A percentile compares a stretch with the other conserved stretches of the same genome.
Evolutionary conservation across 2,888 invertebrate species (phyloP).

Genomic region (Muscina levida): DNA sequence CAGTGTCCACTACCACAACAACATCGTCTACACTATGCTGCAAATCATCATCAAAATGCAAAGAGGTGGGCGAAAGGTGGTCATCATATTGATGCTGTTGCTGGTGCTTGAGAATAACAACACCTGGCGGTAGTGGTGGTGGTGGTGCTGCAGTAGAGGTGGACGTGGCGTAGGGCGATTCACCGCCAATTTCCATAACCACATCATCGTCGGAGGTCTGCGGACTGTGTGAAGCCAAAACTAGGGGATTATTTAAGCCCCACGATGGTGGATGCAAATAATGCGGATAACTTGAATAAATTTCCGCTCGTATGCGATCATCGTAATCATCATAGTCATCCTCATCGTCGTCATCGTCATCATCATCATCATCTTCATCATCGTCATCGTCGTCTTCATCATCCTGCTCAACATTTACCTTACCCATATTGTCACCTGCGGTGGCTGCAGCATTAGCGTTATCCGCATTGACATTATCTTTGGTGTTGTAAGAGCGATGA

Average conservation of each 20-base stretch:
- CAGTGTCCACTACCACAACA: conserved; percentile 72
- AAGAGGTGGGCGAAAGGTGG: conserved; percentile 53
- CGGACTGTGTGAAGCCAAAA: conserved; percentile 80
- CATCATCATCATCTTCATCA: conserved; percentile 67
- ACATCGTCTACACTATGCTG: conserved; percentile 73
- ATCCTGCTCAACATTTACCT: background rate
- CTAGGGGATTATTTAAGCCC: conserved; percentile 79
- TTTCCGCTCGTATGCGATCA: conserved; percentile 81
- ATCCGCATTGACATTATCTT: conserved; percentile 67
- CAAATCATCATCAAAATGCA: conserved; percentile 66
- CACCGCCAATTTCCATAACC: conserved; percentile 72
- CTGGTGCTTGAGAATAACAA: conserved; percentile 56
- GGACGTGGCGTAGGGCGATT: conserved; percentile 9
- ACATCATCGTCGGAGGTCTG: conserved; percentile 78
- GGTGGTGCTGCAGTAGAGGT: conserved; percentile 17
- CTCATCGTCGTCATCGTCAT: conserved; percentile 71
- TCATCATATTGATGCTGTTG: conserved; percentile 50
- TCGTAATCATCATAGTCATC: conserved; percentile 81
- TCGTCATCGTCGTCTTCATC: conserved; percentile 48
- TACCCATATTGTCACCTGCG: background rate
- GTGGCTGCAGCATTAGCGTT: conserved; percentile 6
- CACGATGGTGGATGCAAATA: conserved; percentile 83
- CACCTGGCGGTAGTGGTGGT: conserved; percentile 58
- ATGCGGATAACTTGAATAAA: conserved; percentile 82
- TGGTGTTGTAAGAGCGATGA: conserved; percentile 52